Conservation (phyloP, 2,888 invertebrate genomes). For the Temnothorax unifasciatus region DNA sequence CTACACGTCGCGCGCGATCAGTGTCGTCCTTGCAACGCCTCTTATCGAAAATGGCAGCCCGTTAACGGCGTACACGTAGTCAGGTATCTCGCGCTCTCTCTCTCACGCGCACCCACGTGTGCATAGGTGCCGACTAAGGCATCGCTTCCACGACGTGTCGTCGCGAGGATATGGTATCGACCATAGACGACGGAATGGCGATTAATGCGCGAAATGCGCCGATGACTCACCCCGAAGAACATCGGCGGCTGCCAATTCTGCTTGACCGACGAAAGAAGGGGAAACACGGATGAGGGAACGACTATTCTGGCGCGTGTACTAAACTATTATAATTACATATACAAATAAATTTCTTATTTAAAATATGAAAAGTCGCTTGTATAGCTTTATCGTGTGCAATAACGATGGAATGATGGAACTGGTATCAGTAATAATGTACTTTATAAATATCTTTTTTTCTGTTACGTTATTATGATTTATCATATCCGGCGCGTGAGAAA, state of each 20-base stretch:
- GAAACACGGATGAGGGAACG: not conserved
- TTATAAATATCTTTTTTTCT: not conserved
- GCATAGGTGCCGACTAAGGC: conserved; percentile 61
- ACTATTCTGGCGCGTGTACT: too few relatives aligned
- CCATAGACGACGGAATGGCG: conserved; percentile 65
- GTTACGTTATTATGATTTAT: not conserved
- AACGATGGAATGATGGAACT: not conserved
- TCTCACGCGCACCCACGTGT: conserved; percentile 8
- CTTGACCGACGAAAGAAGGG: conserved; percentile 9
- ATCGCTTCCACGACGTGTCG: conserved; percentile 65
- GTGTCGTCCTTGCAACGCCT: conserved; percentile 83
- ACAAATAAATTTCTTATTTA: not conserved
- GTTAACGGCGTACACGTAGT: conserved; percentile 80
- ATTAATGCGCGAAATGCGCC: conserved; percentile 70
- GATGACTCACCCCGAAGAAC: conserved; percentile 25
- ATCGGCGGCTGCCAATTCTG: conserved; percentile 23
- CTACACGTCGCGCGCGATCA: conserved; percentile 85
- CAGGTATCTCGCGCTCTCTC: conserved; percentile 51
- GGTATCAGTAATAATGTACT: not conserved
- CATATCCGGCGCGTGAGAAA: not conserved
- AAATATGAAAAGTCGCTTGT: not conserved
- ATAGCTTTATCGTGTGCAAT: not conserved
- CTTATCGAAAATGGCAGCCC: conserved; percentile 85
- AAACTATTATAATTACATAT: not conserved
- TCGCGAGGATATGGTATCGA: conserved; percentile 63